A percentile compares a stretch with the other conserved stretches of the same genome.
These are phyloP conservation scores for Leptodactylus fallax DNA, from an alignment of 2,797 vertebrate species.

Conservation along the genomic window DNA sequence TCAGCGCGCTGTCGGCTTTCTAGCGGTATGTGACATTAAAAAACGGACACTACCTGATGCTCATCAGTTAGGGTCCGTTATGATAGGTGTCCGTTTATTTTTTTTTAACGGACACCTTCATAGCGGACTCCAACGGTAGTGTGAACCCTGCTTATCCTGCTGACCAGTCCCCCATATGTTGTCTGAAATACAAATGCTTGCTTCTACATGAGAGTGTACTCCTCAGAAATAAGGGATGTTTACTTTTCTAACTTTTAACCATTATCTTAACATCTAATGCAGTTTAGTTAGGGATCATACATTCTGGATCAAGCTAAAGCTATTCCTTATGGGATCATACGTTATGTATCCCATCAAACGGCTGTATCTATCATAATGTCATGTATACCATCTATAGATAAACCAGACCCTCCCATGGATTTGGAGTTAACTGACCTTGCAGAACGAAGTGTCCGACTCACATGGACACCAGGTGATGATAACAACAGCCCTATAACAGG, in stretches of 20 bases:
- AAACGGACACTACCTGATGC: no score
- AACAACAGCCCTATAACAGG: slow-evolving; percentile 92
- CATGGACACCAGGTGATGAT: slow-evolving; percentile 92
- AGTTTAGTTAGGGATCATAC: background rate
- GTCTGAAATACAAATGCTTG: background rate
- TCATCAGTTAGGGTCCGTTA: no score
- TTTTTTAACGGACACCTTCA: no score
- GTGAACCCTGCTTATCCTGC: no score
- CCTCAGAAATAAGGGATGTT: background rate
- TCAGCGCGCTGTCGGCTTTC: no score
- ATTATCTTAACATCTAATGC: background rate
- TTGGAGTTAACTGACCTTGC: slow-evolving; percentile 89
- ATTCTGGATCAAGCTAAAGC: background rate
- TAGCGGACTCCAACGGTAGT: no score
- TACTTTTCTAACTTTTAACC: background rate
- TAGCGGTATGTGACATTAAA: no score
- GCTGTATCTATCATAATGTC: slow-evolving; percentile 2
- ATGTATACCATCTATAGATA: slow-evolving; percentile 73
- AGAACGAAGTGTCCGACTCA: slow-evolving; percentile 87
- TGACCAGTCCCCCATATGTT: background rate
- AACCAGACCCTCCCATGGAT: slow-evolving; percentile 88
- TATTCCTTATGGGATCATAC: background rate
- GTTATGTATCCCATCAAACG: background rate
- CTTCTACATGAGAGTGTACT: background rate
- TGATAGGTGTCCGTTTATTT: no score